Conservation (phyloP, 92 coral and sea anemone genomes). For the Bergia puertoricense region DNA sequence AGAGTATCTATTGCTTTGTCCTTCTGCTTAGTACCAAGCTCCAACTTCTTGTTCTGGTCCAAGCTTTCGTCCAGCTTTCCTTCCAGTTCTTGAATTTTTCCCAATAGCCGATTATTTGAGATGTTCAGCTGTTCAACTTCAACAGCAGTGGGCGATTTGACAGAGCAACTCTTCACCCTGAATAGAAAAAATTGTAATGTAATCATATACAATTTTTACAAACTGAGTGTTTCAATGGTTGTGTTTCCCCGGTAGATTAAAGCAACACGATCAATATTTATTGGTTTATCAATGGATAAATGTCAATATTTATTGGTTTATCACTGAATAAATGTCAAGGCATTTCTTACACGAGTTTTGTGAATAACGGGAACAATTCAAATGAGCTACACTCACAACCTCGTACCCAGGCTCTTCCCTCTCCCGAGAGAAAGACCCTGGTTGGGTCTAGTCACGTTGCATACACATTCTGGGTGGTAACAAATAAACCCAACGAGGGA, state of each 20-base stretch:
- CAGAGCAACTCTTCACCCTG: constrained; percentile 8
- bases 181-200: neutral
- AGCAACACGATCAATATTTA: neutral
- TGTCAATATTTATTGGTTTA: neutral
- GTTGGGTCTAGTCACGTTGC: too few species aligned
- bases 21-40: constrained; percentile 9
- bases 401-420: too few species aligned
- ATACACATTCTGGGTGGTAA: too few species aligned
- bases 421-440: too few species aligned
- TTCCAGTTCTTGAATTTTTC: constrained; percentile 15
- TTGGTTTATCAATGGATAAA: neutral
- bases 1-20: constrained; percentile 29
- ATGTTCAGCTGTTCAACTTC: constrained; percentile 30
- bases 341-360: too few species aligned
- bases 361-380: too few species aligned
- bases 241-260: neutral
- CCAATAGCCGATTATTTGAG: neutral
- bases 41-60: constrained; percentile 26
- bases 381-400: too few species aligned
- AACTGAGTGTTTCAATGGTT: neutral
- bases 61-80: constrained; percentile 15
- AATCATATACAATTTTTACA: neutral
- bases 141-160: constrained; percentile 9
- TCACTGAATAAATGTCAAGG: too few species aligned
- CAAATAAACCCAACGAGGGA: too few species aligned